Percentiles rank a stretch among this genome's conserved stretches.
Evolutionary conservation across 2,888 invertebrate genomes (phyloP).

Genomic region (Diaphora mendica): DNA sequence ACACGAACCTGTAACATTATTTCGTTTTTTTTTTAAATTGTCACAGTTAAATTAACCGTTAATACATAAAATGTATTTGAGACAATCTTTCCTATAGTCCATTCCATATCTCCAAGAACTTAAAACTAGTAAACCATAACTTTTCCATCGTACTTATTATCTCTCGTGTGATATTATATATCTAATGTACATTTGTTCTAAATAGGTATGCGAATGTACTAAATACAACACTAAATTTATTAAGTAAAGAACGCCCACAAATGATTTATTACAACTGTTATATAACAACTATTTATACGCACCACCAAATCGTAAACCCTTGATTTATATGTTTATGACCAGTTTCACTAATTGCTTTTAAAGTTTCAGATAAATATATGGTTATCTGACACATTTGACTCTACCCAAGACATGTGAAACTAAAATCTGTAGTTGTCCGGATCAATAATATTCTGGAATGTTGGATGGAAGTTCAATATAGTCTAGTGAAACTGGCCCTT

Average conservation of each 20-base stretch:
- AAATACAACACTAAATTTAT: constrained; percentile 41
- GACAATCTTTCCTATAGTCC: neutral
- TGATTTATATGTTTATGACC: constrained; percentile 10
- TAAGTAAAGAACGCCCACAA: constrained; percentile 45
- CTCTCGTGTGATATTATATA: constrained; percentile 44
- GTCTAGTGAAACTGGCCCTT: neutral
- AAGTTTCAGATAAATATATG: too few relatives aligned
- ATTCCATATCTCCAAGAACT: constrained; percentile 27
- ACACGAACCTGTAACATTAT: neutral
- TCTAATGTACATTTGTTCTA: constrained; percentile 53
- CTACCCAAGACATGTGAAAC: too few relatives aligned
- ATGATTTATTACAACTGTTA: constrained; percentile 29
- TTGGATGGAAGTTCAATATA: too few relatives aligned
- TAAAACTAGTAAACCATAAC: constrained; percentile 18
- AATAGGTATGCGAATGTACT: constrained; percentile 47
- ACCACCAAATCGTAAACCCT: constrained; percentile 15
- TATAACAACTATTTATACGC: constrained; percentile 33
- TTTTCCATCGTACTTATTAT: constrained; percentile 29
- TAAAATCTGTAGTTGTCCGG: too few relatives aligned
- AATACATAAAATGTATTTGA: neutral
- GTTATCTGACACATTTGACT: too few relatives aligned
- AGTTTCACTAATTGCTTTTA: too few relatives aligned
- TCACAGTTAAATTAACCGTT: neutral
- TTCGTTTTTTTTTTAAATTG: neutral
- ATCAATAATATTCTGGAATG: too few relatives aligned